A percentile compares a stretch with the other conserved stretches of the same genome.
phyloP scores from a whole-genome alignment of 2,113 vertebrate genomes.

The Tor tambroides region DNA sequence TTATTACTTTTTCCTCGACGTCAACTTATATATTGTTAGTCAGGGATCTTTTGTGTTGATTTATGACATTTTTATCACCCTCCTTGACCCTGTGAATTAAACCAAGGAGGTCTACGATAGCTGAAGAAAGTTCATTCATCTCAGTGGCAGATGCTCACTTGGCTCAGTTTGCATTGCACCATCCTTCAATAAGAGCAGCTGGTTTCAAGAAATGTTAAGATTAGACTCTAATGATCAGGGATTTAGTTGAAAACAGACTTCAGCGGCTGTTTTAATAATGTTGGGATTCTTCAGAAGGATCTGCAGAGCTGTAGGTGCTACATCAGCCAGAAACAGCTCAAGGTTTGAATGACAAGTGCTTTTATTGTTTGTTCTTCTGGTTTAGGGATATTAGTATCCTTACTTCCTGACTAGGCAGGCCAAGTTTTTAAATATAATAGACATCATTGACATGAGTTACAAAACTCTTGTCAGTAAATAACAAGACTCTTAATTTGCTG shows the following conservation, averaged over 20 bases:
- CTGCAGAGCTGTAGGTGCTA: background rate
- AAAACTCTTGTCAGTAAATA: no score
- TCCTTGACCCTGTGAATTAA: slow-evolving; percentile 16
- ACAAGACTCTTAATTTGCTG: no score
- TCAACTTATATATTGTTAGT: background rate
- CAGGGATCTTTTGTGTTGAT: background rate
- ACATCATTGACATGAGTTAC: no score
- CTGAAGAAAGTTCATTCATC: background rate
- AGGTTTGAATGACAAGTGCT: background rate
- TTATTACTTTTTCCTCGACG: background rate
- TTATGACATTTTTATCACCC: slow-evolving; percentile 2
- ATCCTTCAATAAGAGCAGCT: slow-evolving; percentile 19
- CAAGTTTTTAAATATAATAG: no score
- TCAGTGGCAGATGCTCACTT: background rate
- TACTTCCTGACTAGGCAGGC: no score
- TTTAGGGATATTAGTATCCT: background rate
- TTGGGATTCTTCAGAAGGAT: background rate
- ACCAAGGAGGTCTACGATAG: background rate
- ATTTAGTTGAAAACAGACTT: background rate
- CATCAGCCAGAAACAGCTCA: background rate
- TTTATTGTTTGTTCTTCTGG: background rate
- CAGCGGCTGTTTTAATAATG: background rate
- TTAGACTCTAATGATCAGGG: background rate
- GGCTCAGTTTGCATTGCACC: background rate
- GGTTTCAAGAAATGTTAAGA: background rate